Evolutionary conservation across 2,113 vertebrate species (phyloP).

Genomic region (Damaliscus lunatus): DNA sequence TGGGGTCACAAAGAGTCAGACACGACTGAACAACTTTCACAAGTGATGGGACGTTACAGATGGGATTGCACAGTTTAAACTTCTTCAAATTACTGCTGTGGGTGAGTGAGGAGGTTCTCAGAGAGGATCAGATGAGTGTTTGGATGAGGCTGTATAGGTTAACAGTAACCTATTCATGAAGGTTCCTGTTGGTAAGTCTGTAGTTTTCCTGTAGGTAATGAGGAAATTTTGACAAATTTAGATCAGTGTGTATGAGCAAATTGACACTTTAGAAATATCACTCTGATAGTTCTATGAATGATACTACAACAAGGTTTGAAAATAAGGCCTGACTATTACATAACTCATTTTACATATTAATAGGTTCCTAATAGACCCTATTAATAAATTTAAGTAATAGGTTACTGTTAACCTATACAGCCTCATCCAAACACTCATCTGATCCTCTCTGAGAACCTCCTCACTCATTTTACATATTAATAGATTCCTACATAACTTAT

Average conservation of each 20-base stretch:
- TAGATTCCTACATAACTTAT: neutral
- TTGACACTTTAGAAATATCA: neutral
- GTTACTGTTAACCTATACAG: neutral
- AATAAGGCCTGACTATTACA: neutral
- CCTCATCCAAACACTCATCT: neutral
- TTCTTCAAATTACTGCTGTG: neutral
- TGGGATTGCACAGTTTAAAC: neutral
- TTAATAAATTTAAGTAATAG: neutral
- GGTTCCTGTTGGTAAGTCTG: neutral
- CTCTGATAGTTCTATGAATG: neutral
- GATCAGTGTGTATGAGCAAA: neutral
- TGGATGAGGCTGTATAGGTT: neutral
- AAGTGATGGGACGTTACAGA: neutral
- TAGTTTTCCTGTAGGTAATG: neutral
- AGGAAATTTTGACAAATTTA: neutral
- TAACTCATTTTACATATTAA: neutral
- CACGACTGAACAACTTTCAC: neutral
- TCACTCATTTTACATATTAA: neutral
- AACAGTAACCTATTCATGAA: neutral
- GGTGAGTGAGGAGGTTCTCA: neutral
- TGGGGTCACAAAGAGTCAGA: neutral
- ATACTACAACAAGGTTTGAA: neutral
- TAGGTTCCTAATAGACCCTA: too few relatives aligned
- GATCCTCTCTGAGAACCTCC: neutral
- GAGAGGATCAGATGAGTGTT: neutral